These are phyloP conservation scores for Eubasilissa regina DNA, from an alignment of 1,140 invertebrate species.

Conservation along the genomic window DNA sequence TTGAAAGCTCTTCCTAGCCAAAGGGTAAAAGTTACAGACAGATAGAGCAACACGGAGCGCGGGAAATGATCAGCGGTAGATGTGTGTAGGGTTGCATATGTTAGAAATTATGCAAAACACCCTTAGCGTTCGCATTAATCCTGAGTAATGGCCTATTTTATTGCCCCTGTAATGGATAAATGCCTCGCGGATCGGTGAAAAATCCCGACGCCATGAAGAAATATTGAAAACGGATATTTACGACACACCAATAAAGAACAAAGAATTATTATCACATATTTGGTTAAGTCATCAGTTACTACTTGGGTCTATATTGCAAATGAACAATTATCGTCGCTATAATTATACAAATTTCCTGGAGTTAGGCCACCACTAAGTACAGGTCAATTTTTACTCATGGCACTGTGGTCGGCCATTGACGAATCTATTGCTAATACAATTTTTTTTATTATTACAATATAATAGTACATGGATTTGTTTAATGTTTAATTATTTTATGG, in stretches of 20 bases:
- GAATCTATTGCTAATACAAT: too few species aligned
- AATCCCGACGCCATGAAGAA: neutral
- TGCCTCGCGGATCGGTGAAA: neutral
- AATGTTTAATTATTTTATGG: too few species aligned
- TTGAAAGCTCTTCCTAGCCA: neutral
- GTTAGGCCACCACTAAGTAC: too few species aligned
- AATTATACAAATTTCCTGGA: too few species aligned
- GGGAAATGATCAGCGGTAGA: slow-evolving; percentile 4
- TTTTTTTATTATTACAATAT: too few species aligned
- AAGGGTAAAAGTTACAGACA: slow-evolving; percentile 31
- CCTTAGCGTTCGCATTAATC: slow-evolving; percentile 18
- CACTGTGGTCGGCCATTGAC: too few species aligned
- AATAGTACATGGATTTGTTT: too few species aligned
- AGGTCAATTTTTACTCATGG: too few species aligned
- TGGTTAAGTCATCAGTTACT: too few species aligned
- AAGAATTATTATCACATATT: too few species aligned
- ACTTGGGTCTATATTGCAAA: too few species aligned
- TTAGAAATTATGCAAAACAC: slow-evolving; percentile 34
- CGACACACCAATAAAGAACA: neutral
- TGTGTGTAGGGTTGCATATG: slow-evolving; percentile 36
- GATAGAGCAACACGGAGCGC: neutral
- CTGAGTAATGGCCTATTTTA: slow-evolving; percentile 37
- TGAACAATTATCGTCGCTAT: too few species aligned
- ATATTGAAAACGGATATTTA: slow-evolving; percentile 4
- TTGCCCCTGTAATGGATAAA: slow-evolving; percentile 13